These are phyloP conservation scores for Manis javanica DNA, from an alignment of 2,797 vertebrate genomes.

Conservation along the genomic window DNA sequence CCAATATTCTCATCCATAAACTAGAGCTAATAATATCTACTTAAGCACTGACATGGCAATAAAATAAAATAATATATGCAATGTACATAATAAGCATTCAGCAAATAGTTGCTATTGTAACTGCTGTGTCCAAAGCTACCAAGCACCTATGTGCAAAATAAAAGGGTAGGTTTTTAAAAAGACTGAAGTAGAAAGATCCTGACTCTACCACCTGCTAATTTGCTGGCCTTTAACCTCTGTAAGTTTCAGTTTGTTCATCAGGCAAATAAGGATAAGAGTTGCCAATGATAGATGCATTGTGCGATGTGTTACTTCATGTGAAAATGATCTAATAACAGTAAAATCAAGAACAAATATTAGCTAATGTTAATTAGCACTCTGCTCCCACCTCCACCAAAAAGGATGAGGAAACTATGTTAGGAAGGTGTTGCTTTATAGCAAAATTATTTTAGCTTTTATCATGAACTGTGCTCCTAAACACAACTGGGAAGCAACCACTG, in stretches of 20 bases:
- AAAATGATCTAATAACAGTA: slow-evolving; percentile 33
- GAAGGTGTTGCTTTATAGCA: neutral
- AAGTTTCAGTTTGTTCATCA: neutral
- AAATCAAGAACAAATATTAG: slow-evolving; percentile 34
- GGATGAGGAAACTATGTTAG: neutral
- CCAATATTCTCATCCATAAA: slow-evolving; percentile 47
- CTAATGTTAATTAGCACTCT: neutral
- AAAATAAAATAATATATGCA: neutral
- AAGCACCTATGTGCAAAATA: neutral
- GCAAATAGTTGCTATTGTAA: slow-evolving; percentile 19
- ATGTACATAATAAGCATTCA: slow-evolving; percentile 23
- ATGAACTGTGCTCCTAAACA: neutral
- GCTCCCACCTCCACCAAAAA: neutral
- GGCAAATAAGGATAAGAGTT: neutral
- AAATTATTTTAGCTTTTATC: slow-evolving; percentile 34
- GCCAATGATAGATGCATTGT: neutral
- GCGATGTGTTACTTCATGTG: slow-evolving; percentile 6
- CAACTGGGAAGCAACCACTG: neutral
- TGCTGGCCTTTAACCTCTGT: neutral
- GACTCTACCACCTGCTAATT: neutral
- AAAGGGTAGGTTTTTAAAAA: neutral
- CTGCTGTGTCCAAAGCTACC: slow-evolving; percentile 35
- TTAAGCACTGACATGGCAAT: neutral
- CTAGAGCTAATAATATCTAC: slow-evolving; percentile 6
- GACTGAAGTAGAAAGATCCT: slow-evolving; percentile 27